Conservation (phyloP, 2,797 vertebrate species). For the Anguilla anguilla region DNA sequence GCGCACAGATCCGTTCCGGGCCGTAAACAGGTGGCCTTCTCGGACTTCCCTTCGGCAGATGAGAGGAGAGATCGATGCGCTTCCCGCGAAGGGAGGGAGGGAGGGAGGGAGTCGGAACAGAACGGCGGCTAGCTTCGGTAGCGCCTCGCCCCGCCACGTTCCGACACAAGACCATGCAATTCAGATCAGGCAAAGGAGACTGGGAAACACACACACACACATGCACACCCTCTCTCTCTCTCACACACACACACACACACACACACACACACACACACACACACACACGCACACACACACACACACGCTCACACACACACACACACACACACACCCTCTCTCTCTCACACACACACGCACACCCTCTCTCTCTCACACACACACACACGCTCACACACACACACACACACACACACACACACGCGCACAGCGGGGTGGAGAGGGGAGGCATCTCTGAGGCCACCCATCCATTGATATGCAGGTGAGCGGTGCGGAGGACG, state of each 20-base stretch:
- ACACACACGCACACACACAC: too few relatives aligned
- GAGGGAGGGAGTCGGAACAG: neutral
- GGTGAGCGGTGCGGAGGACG: slow-evolving; percentile 60
- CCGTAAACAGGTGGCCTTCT: neutral
- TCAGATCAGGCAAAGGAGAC: slow-evolving; percentile 2
- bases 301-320: neutral
- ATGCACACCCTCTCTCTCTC: neutral
- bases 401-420: neutral
- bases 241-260: neutral
- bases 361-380: too few relatives aligned
- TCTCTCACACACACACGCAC: neutral
- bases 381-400: too few relatives aligned
- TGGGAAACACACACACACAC: neutral
- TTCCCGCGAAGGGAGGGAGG: neutral
- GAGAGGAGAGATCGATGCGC: neutral
- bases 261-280: neutral
- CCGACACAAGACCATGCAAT: neutral
- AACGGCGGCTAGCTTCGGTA: neutral
- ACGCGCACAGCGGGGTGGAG: neutral
- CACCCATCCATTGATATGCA: slow-evolving; percentile 68
- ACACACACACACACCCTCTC: neutral
- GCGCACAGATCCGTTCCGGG: neutral
- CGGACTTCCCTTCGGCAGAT: neutral
- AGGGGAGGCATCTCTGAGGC: slow-evolving; percentile 49
- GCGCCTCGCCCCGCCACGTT: neutral